Evolutionary conservation across 2,113 vertebrate genomes (phyloP).

Genomic region (Nymphicus hollandicus): DNA sequence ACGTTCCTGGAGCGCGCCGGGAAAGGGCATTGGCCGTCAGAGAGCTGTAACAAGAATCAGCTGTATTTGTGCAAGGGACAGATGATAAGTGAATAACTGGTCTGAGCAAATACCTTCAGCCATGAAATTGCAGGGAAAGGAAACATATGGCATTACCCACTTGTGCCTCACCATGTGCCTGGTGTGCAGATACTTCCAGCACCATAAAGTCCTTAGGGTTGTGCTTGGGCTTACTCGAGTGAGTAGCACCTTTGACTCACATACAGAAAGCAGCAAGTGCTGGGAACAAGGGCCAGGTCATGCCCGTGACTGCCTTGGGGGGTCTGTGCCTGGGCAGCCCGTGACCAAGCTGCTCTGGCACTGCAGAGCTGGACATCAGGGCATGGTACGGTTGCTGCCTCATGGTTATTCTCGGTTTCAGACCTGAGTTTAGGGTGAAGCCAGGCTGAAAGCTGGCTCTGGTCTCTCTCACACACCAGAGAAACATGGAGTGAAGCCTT

Average conservation of each 20-base stretch:
- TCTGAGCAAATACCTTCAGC: conserved; percentile 28
- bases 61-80: conserved; percentile 9
- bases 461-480: accelerated
- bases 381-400: no score
- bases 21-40: not conserved
- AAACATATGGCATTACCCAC: not conserved
- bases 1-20: accelerated
- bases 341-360: not conserved
- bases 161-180: accelerated
- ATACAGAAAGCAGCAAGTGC: not conserved
- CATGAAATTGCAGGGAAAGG: not conserved
- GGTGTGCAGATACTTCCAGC: not conserved
- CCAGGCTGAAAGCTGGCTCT: not conserved
- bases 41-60: not conserved
- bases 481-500: not conserved
- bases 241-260: not conserved
- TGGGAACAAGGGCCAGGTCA: not conserved
- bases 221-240: accelerated
- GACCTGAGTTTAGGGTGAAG: not conserved
- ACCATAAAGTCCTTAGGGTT: not conserved
- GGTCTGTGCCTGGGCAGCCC: not conserved
- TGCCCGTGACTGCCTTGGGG: accelerated
- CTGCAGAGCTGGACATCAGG: not conserved
- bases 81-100: not conserved
- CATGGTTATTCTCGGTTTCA: accelerated